Evolutionary conservation across 2,797 vertebrate species (phyloP), one percentile per base, ranked within the genome.

Genomic region (Xiphorhynchus erythropygius): DNA sequence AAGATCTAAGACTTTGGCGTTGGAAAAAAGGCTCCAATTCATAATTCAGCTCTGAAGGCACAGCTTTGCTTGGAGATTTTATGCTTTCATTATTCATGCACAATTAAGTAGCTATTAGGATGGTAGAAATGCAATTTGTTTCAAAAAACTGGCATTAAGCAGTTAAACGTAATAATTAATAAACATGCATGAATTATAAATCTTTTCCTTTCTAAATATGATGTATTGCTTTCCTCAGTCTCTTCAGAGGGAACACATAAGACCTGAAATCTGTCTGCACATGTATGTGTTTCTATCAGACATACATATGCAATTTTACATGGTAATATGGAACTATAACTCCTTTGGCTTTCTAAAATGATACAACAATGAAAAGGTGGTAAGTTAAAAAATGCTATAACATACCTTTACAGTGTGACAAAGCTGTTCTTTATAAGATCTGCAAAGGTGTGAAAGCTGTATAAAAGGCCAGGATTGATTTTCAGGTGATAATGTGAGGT

Each of bases 151-250:
- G 35, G 3, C 37, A 86, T 59, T 90, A 93, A 63, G 32, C 7
- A 79, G n/a, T 88, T 89, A 84, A 84, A 95, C 41, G n/a, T 42
- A 94, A 69, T 67, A 79, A 87, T 86, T 90, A 81, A 93, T 84
- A 89, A 78, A 65, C 37, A 37, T n/a, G 19, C 7, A 67, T 44
- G 37, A 89, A 74, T 79, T 92, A 79, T n/a, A 74, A 73, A 50
- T 59, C 1, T 87, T 75, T 84, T 79, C 15, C 17, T 71, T 90
- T 79, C 33, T 74, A 84, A 74, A 59, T 47, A 10, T 86, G 35
- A 53, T 18, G 1, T 33, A 32, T 25, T 67, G 2, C 47, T 94
- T 87, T 74, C 19, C 24, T 84, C 41, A 35, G 25, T 35, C 44
- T 70, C 52, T 84, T 63, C 33, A 79, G 53, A 70, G 6, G 33